phyloP scores from a whole-genome alignment of 30 jellyfish, hydroid and myxozoan genomes.

The Pelagia noctiluca region DNA sequence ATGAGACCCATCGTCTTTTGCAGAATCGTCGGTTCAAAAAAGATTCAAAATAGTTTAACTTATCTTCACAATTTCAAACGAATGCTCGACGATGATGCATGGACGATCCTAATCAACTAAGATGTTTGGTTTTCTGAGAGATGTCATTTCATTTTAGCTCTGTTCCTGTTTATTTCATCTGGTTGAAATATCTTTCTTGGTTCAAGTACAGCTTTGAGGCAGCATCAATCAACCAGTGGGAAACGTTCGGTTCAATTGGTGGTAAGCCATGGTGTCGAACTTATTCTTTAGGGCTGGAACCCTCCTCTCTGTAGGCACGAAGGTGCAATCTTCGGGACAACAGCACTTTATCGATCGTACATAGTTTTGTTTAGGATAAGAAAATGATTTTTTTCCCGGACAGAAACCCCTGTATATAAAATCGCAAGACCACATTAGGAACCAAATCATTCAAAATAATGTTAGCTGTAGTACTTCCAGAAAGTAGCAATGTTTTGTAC shows the following conservation, averaged over 20 bases:
- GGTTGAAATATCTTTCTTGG: conserved; percentile 97
- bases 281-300: background rate
- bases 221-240: conserved; percentile 94
- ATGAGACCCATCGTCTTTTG: no score
- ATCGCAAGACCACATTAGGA: no score
- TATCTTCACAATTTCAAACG: background rate
- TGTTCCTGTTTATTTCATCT: conserved; percentile 92
- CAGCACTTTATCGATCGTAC: no score
- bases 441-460: no score
- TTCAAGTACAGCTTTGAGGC: conserved; percentile 95
- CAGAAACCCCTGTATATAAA: no score
- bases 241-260: conserved; percentile 86
- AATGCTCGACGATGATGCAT: background rate
- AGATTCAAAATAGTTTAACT: no score
- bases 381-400: no score
- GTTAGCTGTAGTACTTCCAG: no score
- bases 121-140: background rate
- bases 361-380: no score
- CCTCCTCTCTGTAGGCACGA: background rate
- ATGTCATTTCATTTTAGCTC: conserved; percentile 67
- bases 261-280: background rate
- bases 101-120: background rate
- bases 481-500: no score
- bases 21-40: no score
- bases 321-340: no score